Evolutionary conservation across 1,140 invertebrate genomes (phyloP).

Genomic region (Paralvinella palmiformis): DNA sequence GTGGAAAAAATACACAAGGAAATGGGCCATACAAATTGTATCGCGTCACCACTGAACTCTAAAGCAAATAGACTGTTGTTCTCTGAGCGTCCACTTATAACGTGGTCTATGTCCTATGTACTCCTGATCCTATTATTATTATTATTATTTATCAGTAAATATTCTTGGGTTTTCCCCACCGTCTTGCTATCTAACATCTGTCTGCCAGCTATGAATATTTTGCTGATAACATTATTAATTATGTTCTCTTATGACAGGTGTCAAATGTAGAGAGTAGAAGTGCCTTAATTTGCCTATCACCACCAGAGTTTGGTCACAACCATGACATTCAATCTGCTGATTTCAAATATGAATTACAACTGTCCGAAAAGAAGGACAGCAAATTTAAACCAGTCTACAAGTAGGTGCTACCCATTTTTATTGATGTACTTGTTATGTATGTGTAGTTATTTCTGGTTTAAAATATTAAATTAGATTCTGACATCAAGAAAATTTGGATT

Average conservation of each 20-base stretch:
- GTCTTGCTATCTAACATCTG: background rate
- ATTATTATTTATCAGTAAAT: no score
- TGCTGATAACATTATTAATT: background rate
- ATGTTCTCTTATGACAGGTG: constrained; percentile 54
- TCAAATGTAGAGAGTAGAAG: constrained; percentile 69
- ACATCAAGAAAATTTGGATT: no score
- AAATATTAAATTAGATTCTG: no score
- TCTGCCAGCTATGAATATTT: background rate
- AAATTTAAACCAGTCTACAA: constrained; percentile 74
- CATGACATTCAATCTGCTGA: constrained; percentile 55
- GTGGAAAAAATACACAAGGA: no score
- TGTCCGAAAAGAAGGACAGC: constrained; percentile 69
- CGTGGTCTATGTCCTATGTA: no score
- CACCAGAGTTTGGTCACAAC: constrained; percentile 56
- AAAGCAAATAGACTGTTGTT: no score
- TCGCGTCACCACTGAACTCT: no score
- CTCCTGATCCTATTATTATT: no score
- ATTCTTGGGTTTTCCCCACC: no score
- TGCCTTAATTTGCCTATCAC: constrained; percentile 71
- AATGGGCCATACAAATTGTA: no score
- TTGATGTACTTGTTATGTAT: background rate
- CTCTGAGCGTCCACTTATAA: no score
- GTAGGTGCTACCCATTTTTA: constrained; percentile 22
- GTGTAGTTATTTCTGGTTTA: no score
- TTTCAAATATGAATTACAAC: constrained; percentile 68